Base-by-base conservation (phyloP, 2,113 vertebrate species). In the Genyomyrus donnyi region DNA sequence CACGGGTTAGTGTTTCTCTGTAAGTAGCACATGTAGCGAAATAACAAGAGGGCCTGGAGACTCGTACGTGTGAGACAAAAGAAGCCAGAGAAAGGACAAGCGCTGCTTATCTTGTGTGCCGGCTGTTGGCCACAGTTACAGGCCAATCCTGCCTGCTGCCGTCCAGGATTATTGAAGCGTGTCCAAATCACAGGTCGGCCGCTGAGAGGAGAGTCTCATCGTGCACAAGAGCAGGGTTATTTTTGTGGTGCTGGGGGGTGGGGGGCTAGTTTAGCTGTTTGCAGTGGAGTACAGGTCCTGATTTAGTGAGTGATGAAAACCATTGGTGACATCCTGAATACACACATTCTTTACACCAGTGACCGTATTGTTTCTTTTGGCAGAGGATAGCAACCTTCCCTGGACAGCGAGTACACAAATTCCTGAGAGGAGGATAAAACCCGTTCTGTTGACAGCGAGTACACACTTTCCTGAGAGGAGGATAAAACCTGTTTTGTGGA, bases 181-280 rank as follows among this genome's bases (percentile, higher is more conserved):
- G 42, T 39, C 49, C 85, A 87, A 87, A 56, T 87, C 15, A 87
- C 85, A 56, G 85, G 85, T 56, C 31, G 8, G 50, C 85, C n/a
- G 6, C 50, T 31, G 48, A 87, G 85, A 87, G 50, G 49, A 24
- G 46, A 52, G 48, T n/a, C 46, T 53, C 46, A 50, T 45, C 48
- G n/a, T 21, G 48, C 39, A 27, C 45, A 50, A 86, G 24, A 86
- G n/a, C 85, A 17, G 24, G 27, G 50, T 52, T 31, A 87, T 87
- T 50, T 87, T 39, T 13, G 27, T 52, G 85, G 45, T 85, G 42
- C 2, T 17, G 45, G 39, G 45, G 83, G 19, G 45, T 1, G 17
- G 21, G 83, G 42, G 17, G 45, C 5, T 80, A 13, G 31, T 19
- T 5, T 6, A 52, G 8, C 9, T 52, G 85, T 50, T 4, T 87